Conservation (phyloP, 2,888 invertebrate species). For the Agrotis ipsilon region DNA sequence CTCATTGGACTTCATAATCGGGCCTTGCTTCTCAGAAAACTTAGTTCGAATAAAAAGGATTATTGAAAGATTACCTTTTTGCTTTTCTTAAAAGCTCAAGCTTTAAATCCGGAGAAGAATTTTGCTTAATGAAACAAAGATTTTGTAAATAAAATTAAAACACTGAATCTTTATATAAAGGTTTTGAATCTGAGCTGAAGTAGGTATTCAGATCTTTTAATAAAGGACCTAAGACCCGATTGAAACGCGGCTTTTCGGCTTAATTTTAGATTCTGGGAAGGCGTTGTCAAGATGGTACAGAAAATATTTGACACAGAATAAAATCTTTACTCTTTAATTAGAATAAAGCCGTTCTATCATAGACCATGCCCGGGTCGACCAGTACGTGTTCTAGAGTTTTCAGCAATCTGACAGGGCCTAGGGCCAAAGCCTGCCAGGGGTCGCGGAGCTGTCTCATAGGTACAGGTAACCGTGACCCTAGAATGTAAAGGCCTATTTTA, state of each 20-base stretch:
- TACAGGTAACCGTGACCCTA: no score
- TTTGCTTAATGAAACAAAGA: slow-evolving; percentile 11
- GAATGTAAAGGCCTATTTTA: no score
- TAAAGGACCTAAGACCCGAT: slow-evolving; percentile 14
- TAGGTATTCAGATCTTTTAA: slow-evolving; percentile 10
- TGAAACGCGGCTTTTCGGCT: not conserved
- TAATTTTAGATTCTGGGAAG: slow-evolving; percentile 19
- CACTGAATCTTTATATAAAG: not conserved
- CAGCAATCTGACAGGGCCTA: no score
- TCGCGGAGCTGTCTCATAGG: no score
- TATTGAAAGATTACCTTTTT: not conserved
- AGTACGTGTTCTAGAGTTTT: no score
- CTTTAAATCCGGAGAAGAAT: not conserved
- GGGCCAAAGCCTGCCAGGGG: no score
- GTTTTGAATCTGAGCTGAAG: not conserved
- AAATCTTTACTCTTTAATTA: not conserved
- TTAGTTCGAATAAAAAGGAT: not conserved
- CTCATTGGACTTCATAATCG: no score
- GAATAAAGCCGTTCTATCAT: no score
- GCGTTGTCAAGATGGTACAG: not conserved
- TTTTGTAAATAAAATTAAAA: slow-evolving; percentile 6
- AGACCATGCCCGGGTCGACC: no score
- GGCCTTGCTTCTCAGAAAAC: no score
- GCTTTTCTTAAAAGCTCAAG: not conserved
- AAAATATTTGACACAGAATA: slow-evolving; percentile 13